Conservation (phyloP, 2,113 vertebrate species). For the Coreoperca whiteheadi region DNA sequence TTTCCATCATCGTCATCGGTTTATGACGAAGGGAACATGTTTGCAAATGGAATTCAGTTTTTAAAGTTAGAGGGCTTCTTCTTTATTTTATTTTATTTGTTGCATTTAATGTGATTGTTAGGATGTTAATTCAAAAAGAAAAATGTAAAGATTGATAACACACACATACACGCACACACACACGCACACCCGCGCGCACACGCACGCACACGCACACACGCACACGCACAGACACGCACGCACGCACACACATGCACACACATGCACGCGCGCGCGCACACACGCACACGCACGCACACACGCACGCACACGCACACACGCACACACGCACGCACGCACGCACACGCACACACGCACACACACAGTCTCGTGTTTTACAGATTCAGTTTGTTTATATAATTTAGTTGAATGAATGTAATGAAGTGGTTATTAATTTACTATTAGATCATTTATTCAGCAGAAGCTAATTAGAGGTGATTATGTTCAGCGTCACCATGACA, state of each 20-base stretch:
- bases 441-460: constrained; percentile 34
- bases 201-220: constrained; percentile 3
- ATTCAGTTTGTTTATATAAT: not conserved
- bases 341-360: constrained; percentile 3
- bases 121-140: not conserved
- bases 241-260: constrained; percentile 3
- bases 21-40: not conserved
- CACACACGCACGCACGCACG: not conserved
- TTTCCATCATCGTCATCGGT: too few relatives aligned
- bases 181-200: too few relatives aligned
- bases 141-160: too few relatives aligned
- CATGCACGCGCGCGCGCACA: too few relatives aligned
- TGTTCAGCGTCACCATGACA: constrained; percentile 32
- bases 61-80: not conserved
- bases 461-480: constrained; percentile 52
- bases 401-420: constrained; percentile 26
- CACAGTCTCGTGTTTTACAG: not conserved
- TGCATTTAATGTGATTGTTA: not conserved
- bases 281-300: constrained; percentile 5
- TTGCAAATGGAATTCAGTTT: not conserved
- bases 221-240: not conserved
- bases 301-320: not conserved
- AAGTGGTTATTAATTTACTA: constrained; percentile 46
- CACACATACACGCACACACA: constrained; percentile 1
- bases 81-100: not conserved